Conservation (phyloP, 2,113 vertebrate genomes). For the Amia ocellicauda region DNA sequence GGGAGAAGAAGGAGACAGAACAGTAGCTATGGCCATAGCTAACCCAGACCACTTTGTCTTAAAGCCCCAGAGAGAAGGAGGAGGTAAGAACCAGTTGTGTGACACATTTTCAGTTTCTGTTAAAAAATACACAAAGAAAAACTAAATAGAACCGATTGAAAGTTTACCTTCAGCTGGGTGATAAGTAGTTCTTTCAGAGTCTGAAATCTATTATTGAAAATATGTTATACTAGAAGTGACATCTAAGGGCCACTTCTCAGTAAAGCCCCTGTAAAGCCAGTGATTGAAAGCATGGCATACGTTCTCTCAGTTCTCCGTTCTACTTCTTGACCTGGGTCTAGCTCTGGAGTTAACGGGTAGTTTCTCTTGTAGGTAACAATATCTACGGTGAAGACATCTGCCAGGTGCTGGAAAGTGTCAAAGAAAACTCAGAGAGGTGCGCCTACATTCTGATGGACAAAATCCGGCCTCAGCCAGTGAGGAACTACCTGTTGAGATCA, state of each 20-base stretch:
- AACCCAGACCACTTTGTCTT: slow-evolving; percentile 82
- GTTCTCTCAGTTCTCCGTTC: too few relatives aligned
- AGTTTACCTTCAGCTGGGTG: too few relatives aligned
- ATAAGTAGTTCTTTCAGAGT: too few relatives aligned
- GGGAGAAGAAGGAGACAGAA: slow-evolving; percentile 84
- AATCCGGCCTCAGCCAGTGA: slow-evolving; percentile 68
- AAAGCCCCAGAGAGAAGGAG: slow-evolving; percentile 93
- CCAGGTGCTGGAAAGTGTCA: slow-evolving; percentile 68
- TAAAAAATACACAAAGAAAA: too few relatives aligned
- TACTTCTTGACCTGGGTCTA: background rate
- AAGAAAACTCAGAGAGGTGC: slow-evolving; percentile 70
- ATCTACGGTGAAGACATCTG: slow-evolving; percentile 84
- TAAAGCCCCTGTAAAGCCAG: too few relatives aligned
- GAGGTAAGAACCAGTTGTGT: slow-evolving; percentile 86
- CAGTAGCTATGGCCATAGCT: slow-evolving; percentile 70
- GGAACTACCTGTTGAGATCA: slow-evolving; percentile 76
- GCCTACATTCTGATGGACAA: slow-evolving; percentile 97
- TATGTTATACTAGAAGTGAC: too few relatives aligned
- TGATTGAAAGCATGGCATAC: too few relatives aligned
- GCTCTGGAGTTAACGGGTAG: background rate
- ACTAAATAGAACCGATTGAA: too few relatives aligned
- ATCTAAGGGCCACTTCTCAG: too few relatives aligned
- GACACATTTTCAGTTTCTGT: too few relatives aligned
- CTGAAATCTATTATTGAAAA: too few relatives aligned
- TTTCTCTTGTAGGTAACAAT: slow-evolving; percentile 81